These are phyloP conservation scores for Melanocharis versteri DNA, from an alignment of 2,113 vertebrate species.

Conservation along the genomic window DNA sequence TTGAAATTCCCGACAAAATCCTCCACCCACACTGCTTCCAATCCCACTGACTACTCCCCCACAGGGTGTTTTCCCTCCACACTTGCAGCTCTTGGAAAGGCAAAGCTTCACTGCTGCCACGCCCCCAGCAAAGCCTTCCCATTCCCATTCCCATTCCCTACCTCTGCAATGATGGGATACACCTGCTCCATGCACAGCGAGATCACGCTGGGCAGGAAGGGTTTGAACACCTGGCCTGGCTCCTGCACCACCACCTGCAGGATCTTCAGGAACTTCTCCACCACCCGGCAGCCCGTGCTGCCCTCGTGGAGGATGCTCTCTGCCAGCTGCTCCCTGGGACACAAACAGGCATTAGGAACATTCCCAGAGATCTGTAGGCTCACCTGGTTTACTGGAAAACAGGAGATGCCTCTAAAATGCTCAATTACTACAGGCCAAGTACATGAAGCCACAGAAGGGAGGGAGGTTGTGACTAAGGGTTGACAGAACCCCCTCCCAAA, in stretches of 20 bases:
- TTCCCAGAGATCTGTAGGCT: not conserved
- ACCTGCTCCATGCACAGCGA: conserved; percentile 97
- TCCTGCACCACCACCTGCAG: conserved; percentile 98
- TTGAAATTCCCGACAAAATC: not conserved
- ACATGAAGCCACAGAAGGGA: not conserved
- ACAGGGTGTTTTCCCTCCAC: not conserved
- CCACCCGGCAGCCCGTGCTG: conserved; percentile 91
- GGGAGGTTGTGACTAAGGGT: not conserved
- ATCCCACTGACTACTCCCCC: not conserved
- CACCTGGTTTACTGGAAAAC: not conserved
- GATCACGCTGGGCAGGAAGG: conserved; percentile 94
- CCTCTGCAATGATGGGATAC: conserved; percentile 96
- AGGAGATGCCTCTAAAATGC: not conserved
- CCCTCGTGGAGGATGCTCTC: conserved; percentile 96
- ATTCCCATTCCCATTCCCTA: not conserved
- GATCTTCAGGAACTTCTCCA: conserved; percentile 97
- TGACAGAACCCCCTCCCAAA: not conserved
- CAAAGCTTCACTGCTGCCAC: not conserved
- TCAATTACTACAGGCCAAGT: not conserved
- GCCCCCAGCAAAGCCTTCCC: not conserved
- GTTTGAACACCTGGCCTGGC: conserved; percentile 94
- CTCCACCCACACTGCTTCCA: not conserved
- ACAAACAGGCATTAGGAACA: not conserved
- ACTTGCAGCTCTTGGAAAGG: not conserved
- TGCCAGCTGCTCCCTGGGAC: conserved; percentile 88